Evolutionary conservation across 1,140 invertebrate genomes (phyloP), one percentile per base, ranked within the genome.

Genomic region (Sinonovacula constricta): DNA sequence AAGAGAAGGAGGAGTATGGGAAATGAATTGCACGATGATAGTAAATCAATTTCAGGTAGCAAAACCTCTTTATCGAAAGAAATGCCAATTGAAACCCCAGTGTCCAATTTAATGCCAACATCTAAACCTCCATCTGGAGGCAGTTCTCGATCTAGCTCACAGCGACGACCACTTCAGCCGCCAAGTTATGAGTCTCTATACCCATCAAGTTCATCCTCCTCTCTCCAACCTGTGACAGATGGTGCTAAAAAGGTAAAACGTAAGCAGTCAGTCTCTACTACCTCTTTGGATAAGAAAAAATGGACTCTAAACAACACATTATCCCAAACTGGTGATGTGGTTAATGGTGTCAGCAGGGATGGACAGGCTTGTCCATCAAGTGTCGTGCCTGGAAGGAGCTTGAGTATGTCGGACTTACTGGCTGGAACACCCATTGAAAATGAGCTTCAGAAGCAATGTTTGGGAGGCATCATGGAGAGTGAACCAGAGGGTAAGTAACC

Each of bases 361-460:
- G n/a, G n/a, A n/a, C n/a, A n/a, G n/a, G n/a, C n/a, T n/a, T n/a
- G n/a, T n/a, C n/a, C n/a, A n/a, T n/a, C n/a, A 63, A 81, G 80
- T 28, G 79, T 69, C n/a, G 22, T 78, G 14, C 60, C 54, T 68
- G 82, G 75, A 18, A 63, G 79, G 12, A 86, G 82, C 65, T 51
- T 82, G n/a, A 86, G 84, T 60, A 33, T 86, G 78, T 78, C 79
- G 18, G 84, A 86, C 57, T 65, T 86, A 3, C 53, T 45, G 3
- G 57, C 67, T 26, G n/a, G 67, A 36, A 45, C 49, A 4, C 77
- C 67, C 18, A 49, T 72, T 1, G 69, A 79, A 62, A 72, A 79
- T 71, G 77, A 68, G 31, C 56, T 78, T 28, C 66, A 70, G 59
- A 70, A 69, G 45, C 75, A 70, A 18, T 80, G 53, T 70, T 79